Base-by-base conservation (phyloP, 2,113 vertebrate genomes). In the Lucifuga dentata region DNA sequence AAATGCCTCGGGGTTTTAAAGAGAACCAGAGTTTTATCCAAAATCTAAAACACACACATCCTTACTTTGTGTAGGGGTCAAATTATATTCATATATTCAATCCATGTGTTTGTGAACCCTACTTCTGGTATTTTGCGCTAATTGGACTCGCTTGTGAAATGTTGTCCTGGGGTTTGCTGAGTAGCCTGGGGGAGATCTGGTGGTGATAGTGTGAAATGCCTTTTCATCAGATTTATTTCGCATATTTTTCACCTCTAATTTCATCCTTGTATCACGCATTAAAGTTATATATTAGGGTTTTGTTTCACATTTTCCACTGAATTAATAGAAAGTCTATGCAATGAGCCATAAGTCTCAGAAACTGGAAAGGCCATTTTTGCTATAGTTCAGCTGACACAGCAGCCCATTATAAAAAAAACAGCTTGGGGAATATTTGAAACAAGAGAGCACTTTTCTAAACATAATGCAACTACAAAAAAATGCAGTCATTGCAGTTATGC, bases 381-480 rank as follows among this genome's bases (percentile, higher is more conserved):
- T 21, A 57, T 43, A 52, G 39, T 70, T 51, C n/a, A n/a, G 12
- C 63, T 75, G 65, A 45, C 53, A 72, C 24, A 38, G 38, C 48
- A 53, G 19, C 67, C 75, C 38, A 68, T 50, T 69, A 24, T n/a
- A n/a, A n/a, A n/a, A 66, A 35, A 64, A 73, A 51, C 19, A 67
- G 56, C 60, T 60, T 11, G 21, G 40, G 59, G 63, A 52, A 29
- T 38, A 38, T 65, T 38, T 36, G 36, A n/a, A 72, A 68, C 36
- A 79, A 72, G 39, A 38, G 24, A 57, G 23, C 38, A 59, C 40
- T 16, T 43, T n/a, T 43, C 38, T n/a, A 60, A 5, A 38, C 43
- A 26, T 68, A 38, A 45, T 63, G 57, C 32, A 68, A 41, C 46
- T 16, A 60, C n/a, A n/a, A n/a, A n/a, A n/a, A n/a, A n/a, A n/a